phyloP scores from a whole-genome alignment of 2,797 vertebrate genomes.

The Siniperca undulata region DNA sequence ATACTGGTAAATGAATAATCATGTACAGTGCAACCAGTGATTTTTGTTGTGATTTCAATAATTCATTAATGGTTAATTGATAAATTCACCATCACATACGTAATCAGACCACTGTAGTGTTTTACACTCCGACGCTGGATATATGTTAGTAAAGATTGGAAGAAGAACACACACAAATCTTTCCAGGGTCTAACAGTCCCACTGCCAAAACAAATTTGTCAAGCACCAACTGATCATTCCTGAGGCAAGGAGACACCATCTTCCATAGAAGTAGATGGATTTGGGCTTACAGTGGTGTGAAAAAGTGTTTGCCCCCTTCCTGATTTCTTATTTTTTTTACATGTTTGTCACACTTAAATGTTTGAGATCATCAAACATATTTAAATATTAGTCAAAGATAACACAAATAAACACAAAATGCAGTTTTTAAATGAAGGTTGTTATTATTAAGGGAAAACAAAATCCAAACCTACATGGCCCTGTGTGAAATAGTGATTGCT shows the following conservation, averaged over 20 bases:
- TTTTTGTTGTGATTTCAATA: constrained; percentile 15
- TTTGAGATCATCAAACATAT: no score
- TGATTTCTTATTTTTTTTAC: no score
- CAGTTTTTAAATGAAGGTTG: no score
- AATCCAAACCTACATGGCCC: no score
- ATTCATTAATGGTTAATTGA: background rate
- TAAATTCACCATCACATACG: background rate
- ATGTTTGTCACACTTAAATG: no score
- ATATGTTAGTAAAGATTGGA: background rate
- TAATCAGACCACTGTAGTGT: background rate
- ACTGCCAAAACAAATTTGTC: constrained; percentile 40
- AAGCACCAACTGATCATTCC: constrained; percentile 41
- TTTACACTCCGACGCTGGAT: background rate
- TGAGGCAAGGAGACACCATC: constrained; percentile 43
- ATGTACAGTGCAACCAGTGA: background rate
- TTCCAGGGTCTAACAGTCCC: background rate
- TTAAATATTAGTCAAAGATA: no score
- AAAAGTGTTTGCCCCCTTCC: no score
- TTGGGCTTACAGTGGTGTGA: background rate
- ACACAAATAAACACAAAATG: no score
- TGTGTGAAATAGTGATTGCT: no score
- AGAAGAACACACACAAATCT: background rate
- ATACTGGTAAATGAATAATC: background rate
- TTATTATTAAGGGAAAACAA: no score
- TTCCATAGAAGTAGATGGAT: constrained; percentile 24